These are phyloP conservation scores for Allygus modestus DNA, from an alignment of 2,888 invertebrate genomes.

Conservation along the genomic window DNA sequence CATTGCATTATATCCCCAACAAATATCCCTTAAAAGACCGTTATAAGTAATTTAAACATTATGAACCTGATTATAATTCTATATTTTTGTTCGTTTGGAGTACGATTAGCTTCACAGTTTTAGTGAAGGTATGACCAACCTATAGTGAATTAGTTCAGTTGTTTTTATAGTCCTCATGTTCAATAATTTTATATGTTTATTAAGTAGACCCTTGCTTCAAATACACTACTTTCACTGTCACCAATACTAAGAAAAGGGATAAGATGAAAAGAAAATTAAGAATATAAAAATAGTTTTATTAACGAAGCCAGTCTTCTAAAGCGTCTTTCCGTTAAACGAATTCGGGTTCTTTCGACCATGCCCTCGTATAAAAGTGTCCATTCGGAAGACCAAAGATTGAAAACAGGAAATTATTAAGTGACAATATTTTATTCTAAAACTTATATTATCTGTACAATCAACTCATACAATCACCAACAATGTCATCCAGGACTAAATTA, in stretches of 20 bases:
- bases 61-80: no score
- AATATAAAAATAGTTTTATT: conserved; percentile 40
- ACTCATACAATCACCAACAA: conserved; percentile 38
- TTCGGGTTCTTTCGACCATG: background rate
- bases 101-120: no score
- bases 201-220: no score
- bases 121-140: no score
- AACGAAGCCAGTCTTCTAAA: conserved; percentile 37
- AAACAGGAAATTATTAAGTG: conserved; percentile 11
- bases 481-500: conserved; percentile 40
- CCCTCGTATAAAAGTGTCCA: background rate
- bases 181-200: no score
- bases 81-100: no score
- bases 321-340: background rate
- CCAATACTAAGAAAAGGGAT: background rate
- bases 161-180: no score
- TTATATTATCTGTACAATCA: conserved; percentile 50
- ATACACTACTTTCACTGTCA: no score
- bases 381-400: background rate
- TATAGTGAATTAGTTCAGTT: no score
- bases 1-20: no score
- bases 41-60: no score
- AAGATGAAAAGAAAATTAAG: conserved; percentile 24
- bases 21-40: no score
- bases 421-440: conserved; percentile 48